Evolutionary conservation across 92 coral and sea anemone species (phyloP).

Genomic region (Porites divaricata): DNA sequence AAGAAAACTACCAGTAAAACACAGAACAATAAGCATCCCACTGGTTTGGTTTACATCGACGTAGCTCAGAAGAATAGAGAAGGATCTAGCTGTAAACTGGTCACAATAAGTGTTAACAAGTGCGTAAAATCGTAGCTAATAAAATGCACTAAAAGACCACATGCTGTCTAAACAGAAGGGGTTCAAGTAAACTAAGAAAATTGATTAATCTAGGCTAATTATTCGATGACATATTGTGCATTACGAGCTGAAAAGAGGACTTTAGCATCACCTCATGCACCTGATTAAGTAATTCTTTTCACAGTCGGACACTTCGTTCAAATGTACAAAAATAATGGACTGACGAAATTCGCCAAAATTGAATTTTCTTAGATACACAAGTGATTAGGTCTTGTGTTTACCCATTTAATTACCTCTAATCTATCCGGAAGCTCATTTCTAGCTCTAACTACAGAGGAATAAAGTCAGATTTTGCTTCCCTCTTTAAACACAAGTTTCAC

Average conservation of each 20-base stretch:
- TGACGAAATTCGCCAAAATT: constrained; percentile 29
- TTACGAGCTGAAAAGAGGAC: background rate
- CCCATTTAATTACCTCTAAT: constrained; percentile 73
- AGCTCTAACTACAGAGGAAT: constrained; percentile 66
- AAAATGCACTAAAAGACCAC: constrained; percentile 53
- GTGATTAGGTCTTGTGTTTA: constrained; percentile 52
- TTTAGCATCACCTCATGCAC: background rate
- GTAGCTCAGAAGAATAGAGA: constrained; percentile 38
- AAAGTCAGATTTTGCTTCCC: constrained; percentile 50
- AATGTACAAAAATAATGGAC: constrained; percentile 11
- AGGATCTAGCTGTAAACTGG: constrained; percentile 29
- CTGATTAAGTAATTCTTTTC: background rate
- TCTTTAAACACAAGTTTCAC: constrained; percentile 37
- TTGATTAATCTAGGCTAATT: constrained; percentile 23
- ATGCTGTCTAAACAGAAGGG: constrained; percentile 54
- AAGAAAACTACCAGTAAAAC: constrained; percentile 5
- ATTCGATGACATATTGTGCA: constrained; percentile 28
- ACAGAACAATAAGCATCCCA: constrained; percentile 27
- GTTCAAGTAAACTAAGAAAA: constrained; percentile 44
- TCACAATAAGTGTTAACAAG: constrained; percentile 36
- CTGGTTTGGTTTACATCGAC: constrained; percentile 43
- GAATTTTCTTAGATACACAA: constrained; percentile 41
- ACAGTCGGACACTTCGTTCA: background rate
- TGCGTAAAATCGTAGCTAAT: constrained; percentile 55
- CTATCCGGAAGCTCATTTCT: constrained; percentile 79